Conservation (phyloP, 2,113 vertebrate species). For the Chrysemys picta region DNA sequence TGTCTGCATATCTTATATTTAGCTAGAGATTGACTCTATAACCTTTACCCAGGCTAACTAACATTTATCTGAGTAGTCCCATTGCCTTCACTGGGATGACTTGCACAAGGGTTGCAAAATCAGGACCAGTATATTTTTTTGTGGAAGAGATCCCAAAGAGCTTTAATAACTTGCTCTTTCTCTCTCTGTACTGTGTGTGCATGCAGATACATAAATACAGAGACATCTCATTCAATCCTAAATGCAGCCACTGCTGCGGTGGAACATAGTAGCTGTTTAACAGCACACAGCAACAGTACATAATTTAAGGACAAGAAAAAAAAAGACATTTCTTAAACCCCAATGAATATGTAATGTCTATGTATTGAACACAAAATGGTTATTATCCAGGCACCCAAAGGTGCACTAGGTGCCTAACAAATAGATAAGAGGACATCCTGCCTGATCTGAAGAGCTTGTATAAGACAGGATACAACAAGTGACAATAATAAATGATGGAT, state of each 20-base stretch:
- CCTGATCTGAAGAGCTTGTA: background rate
- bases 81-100: background rate
- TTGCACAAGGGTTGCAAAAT: background rate
- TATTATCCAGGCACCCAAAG: background rate
- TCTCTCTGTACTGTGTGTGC: background rate
- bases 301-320: background rate
- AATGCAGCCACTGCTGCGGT: background rate
- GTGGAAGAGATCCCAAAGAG: background rate
- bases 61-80: background rate
- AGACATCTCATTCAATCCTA: background rate
- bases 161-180: background rate
- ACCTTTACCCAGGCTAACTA: background rate
- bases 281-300: background rate
- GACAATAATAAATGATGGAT: background rate
- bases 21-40: background rate
- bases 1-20: background rate
- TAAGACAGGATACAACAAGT: background rate
- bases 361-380: background rate
- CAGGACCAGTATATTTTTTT: background rate
- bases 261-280: background rate
- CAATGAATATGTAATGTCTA: background rate
- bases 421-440: background rate
- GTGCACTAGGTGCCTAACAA: background rate
- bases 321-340: background rate
- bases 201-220: background rate